Conservation (phyloP, 2,888 invertebrate species). For the Imbricaverruca yamaguchii region DNA sequence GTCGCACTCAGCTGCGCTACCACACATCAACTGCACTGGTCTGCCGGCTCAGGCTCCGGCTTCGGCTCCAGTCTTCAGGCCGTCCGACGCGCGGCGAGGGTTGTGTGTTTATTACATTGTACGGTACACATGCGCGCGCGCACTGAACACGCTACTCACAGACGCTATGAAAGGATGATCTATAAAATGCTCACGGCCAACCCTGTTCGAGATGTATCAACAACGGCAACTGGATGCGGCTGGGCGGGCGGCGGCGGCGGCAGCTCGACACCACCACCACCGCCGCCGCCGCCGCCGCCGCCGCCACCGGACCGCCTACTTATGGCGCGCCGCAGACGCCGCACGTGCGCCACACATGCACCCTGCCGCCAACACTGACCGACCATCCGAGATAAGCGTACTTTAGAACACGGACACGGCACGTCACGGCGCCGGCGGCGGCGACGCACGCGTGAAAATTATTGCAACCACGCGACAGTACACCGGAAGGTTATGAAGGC, state of each 20-base stretch:
- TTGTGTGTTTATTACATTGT: conserved; percentile 4
- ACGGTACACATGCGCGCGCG: background rate
- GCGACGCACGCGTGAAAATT: background rate
- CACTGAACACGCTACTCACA: background rate
- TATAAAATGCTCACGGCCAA: conserved; percentile 16
- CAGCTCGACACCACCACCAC: background rate
- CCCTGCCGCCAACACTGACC: background rate
- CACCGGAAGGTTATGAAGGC: background rate
- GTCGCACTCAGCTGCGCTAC: too few relatives aligned
- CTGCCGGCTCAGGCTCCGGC: too few relatives aligned
- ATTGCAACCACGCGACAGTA: background rate
- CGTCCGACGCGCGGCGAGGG: too few relatives aligned
- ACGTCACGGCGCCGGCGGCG: background rate
- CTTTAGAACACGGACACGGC: conserved; percentile 1
- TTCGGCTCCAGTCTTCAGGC: too few relatives aligned
- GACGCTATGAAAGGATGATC: conserved; percentile 21
- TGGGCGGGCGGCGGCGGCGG: background rate
- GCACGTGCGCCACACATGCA: too few relatives aligned
- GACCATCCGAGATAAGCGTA: conserved; percentile 15
- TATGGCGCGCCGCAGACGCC: too few relatives aligned
- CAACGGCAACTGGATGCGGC: background rate
- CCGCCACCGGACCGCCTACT: too few relatives aligned
- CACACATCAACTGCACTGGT: too few relatives aligned
- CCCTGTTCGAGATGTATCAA: background rate
- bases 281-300: background rate